Evolutionary conservation across 2,113 vertebrate genomes (phyloP), one percentile per base, ranked within the genome.

Genomic region (Chaenocephalus aceratus): DNA sequence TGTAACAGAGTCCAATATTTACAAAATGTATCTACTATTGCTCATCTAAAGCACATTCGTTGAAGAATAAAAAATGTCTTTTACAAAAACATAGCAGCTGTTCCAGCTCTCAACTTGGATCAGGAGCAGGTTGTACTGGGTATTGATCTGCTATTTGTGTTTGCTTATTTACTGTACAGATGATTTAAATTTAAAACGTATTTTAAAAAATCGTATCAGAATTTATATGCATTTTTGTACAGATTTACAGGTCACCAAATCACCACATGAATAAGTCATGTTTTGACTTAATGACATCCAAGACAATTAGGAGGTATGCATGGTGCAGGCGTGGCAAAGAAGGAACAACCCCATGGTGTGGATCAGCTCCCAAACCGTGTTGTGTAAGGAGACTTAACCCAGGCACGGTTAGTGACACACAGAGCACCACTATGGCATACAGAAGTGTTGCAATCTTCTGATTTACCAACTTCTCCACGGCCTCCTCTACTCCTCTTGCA

Each of bases 251-350:
- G 65, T 21, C 0, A 11, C 7, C 53, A 23, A 52, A 62, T 79
- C 61, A 1, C 14, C 13, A 21, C 45, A 54, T 62, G 4, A 10
- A 0, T 21, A 10, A 26, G 51, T 48, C 23, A 36, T 72, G 72
- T n/a, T 72, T 51, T 59, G 4, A 13, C 75, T 18, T 48, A 11
- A 2, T 15, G 14, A 59, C 30, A 48, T 73, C 52, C 75, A 53
- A 65, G 18, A 52, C 60, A 74, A 76, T 72, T 75, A 52, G 60
- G 78, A 88, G 83, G 83, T 86, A 82, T 84, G 79, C 61, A 15
- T 21, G 72, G 77, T 81, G 57, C 80, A 74, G 88, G 84, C 66
- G 85, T 89, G 81, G 86, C 61, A 53, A 30, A 10, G 66, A 21
- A 72, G 15, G 36, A 54, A 64, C 56, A 63, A 30, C 18, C 13